phyloP scores from a whole-genome alignment of 2,888 invertebrate genomes.

The Himalopsyche japonica region DNA sequence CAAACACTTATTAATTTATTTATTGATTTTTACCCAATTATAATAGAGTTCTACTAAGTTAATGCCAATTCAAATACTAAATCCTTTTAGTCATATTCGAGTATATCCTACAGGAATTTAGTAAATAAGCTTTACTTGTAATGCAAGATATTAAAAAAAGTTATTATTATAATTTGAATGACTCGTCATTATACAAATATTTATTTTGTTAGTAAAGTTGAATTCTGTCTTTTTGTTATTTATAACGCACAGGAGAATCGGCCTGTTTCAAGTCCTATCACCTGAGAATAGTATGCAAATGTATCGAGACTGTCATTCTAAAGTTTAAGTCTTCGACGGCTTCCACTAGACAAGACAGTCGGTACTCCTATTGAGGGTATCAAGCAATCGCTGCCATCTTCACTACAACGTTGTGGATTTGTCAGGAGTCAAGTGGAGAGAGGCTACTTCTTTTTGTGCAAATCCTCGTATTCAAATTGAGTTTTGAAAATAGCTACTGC shows the following conservation, averaged over 20 bases:
- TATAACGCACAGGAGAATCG: neutral
- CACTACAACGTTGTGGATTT: neutral
- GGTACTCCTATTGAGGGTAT: neutral
- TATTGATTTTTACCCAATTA: too few relatives aligned
- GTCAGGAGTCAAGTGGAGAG: neutral
- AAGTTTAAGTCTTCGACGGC: neutral
- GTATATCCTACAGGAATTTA: too few relatives aligned
- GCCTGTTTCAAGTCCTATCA: neutral
- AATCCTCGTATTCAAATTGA: conserved; percentile 13
- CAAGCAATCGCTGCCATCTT: neutral
- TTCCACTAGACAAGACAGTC: conserved; percentile 5
- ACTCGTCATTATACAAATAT: too few relatives aligned
- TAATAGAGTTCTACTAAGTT: too few relatives aligned
- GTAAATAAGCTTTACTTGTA: too few relatives aligned
- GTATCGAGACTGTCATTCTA: neutral
- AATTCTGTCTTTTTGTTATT: neutral
- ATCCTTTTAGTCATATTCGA: too few relatives aligned
- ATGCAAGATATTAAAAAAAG: too few relatives aligned
- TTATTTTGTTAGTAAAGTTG: too few relatives aligned
- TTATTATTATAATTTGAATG: too few relatives aligned
- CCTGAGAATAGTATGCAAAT: neutral
- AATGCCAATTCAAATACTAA: too few relatives aligned
- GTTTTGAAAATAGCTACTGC: neutral
- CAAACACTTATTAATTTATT: too few relatives aligned
- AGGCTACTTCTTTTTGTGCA: neutral